These are phyloP conservation scores for Bombus vancouverensis DNA, from an alignment of 1,140 invertebrate species.

Conservation along the genomic window DNA sequence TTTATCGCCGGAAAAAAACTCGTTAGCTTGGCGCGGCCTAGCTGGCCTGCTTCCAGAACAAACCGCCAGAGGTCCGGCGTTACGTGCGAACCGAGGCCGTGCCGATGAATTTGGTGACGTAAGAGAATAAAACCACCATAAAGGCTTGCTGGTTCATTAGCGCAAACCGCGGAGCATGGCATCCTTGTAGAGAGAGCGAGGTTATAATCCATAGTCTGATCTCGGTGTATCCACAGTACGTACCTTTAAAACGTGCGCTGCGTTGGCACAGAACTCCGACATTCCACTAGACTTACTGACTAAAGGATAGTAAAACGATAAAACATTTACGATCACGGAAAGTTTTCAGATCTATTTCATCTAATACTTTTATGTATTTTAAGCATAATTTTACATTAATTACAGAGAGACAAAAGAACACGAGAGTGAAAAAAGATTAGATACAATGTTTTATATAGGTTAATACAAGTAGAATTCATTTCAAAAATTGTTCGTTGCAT, in stretches of 20 bases:
- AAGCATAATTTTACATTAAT: no score
- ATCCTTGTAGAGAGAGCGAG: constrained; percentile 48
- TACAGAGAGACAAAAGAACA: neutral
- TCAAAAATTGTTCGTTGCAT: neutral
- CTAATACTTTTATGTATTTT: neutral
- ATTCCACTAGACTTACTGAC: no score
- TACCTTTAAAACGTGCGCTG: constrained; percentile 24
- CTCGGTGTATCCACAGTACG: constrained; percentile 20
- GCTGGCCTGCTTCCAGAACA: constrained; percentile 51
- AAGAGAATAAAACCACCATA: constrained; percentile 76
- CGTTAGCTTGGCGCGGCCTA: constrained; percentile 52
- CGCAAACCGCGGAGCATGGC: constrained; percentile 63
- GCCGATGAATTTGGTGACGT: constrained; percentile 72
- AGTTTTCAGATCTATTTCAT: neutral
- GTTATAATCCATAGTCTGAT: constrained; percentile 58
- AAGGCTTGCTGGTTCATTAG: constrained; percentile 75
- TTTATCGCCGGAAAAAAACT: constrained; percentile 59
- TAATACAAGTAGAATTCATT: no score
- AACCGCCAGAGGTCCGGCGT: constrained; percentile 65
- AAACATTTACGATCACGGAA: neutral
- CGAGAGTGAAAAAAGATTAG: no score
- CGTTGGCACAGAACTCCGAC: neutral
- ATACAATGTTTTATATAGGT: neutral
- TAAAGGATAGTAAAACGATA: neutral
- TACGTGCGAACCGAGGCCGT: constrained; percentile 49